A percentile compares a stretch with the other conserved stretches of the same genome.
These are phyloP conservation scores for Lochmaea capreae DNA, from an alignment of 2,888 invertebrate genomes.

Conservation along the genomic window DNA sequence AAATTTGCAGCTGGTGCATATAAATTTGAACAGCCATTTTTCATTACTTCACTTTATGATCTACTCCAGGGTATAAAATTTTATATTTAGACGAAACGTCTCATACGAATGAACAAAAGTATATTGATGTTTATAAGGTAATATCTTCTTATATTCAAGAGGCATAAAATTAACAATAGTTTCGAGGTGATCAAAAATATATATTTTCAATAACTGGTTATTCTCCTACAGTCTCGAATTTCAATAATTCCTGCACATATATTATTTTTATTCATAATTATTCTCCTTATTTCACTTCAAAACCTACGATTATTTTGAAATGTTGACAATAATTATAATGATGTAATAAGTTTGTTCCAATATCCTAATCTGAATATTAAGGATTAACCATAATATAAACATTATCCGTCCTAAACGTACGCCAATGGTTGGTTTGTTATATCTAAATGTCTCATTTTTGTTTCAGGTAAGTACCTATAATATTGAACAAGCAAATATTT, in stretches of 20 bases:
- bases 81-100: slow-evolving; percentile 6
- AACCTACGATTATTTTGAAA: too few species aligned
- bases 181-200: neutral
- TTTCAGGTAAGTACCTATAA: neutral
- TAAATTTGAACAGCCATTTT: neutral
- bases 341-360: too few species aligned
- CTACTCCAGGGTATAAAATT: neutral
- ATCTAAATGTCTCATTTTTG: neutral
- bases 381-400: too few species aligned
- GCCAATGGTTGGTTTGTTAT: neutral
- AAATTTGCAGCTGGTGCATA: neutral
- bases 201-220: too few species aligned
- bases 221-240: too few species aligned
- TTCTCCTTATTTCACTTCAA: too few species aligned
- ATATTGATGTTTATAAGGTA: neutral
- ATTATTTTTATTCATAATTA: too few species aligned
- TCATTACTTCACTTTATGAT: slow-evolving; percentile 6
- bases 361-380: too few species aligned
- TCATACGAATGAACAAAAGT: neutral
- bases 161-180: neutral
- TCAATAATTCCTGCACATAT: too few species aligned
- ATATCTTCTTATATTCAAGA: neutral
- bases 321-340: too few species aligned
- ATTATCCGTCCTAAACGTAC: too few species aligned
- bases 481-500: neutral